Conservation (phyloP, 1,140 invertebrate genomes). For the Megalopta genalis region DNA sequence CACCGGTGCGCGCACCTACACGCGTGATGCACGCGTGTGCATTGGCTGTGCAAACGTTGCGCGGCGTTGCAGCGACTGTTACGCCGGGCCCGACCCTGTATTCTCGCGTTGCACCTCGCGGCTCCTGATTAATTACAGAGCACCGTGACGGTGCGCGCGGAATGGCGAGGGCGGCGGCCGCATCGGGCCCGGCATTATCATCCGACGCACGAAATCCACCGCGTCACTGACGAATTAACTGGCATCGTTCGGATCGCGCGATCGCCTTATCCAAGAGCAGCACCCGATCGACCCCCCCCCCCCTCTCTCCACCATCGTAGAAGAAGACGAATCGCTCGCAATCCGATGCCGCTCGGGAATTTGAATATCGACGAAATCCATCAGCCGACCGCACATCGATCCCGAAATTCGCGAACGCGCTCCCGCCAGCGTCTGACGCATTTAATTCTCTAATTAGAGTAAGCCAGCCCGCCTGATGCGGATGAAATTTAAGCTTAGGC, state of each 20-base stretch:
- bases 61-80: constrained; percentile 17
- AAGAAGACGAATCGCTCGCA: constrained; percentile 12
- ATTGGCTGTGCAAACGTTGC: constrained; percentile 52
- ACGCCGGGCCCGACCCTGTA: constrained; percentile 19
- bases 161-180: constrained; percentile 1
- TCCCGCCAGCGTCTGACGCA: neutral
- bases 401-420: no score
- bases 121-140: constrained; percentile 72
- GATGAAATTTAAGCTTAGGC: constrained; percentile 29
- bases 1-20: neutral
- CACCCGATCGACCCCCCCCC: no score
- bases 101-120: constrained; percentile 45
- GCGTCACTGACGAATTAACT: constrained; percentile 61
- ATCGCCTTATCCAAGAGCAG: neutral
- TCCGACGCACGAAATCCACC: constrained; percentile 31
- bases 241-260: neutral
- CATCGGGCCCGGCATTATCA: constrained; percentile 46
- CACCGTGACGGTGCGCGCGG: constrained; percentile 43
- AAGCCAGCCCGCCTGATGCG: neutral
- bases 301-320: no score
- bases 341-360: neutral
- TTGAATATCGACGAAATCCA: no score
- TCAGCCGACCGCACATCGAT: no score
- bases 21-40: neutral
- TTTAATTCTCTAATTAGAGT: constrained; percentile 40